Evolutionary conservation across 2,888 invertebrate genomes (phyloP), one percentile per base, ranked within the genome.

Genomic region (Candidula unifasciata): DNA sequence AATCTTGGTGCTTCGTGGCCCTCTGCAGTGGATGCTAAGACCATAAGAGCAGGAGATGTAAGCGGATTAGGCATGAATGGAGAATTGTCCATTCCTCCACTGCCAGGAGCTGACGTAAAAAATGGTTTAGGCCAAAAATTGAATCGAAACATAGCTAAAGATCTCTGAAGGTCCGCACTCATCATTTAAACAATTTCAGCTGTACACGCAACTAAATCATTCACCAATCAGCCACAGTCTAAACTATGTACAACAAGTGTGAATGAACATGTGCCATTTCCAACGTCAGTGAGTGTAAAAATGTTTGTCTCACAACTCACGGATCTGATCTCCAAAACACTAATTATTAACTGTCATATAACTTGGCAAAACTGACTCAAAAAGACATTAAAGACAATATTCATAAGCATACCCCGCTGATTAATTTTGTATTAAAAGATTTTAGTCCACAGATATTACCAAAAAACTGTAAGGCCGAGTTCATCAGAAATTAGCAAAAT

Each of bases 121-220:
- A 91, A 91, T 71, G 91, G 90, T 88, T 92, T 91, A 79, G 89
- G 90, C 92, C 92, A 92, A 86, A 92, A 90, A 87, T 92, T 92
- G 89, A 92, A 91, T 84, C 92, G 90, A 89, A 92, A 92, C 92
- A 92, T 92, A 77, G 87, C 82, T 80, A 87, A 44, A 27, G 85
- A 85, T 81, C 85, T 77, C 77, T 79, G 85, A 18, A 87, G 77
- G 71, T 87, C 85, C 69, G 85, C 78, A 79, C 85, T 87, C 87
- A 87, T 87, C 84, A 83, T 85, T 85, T 79, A 82, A 68, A 74
- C n/a, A 30, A 24, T 35, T 35, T 21, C 13, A 27, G 64, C 60
- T 21, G 30, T 54, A 3, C 30, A 74, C 54, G 30, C n/a, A 18
- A 27, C 18, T 74, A 54, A 74, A 74, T 30, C 30, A 24, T 54